Evolutionary conservation across 1,140 invertebrate species (phyloP), one percentile per base, ranked within the genome.

Genomic region (Camponotus pennsylvanicus): DNA sequence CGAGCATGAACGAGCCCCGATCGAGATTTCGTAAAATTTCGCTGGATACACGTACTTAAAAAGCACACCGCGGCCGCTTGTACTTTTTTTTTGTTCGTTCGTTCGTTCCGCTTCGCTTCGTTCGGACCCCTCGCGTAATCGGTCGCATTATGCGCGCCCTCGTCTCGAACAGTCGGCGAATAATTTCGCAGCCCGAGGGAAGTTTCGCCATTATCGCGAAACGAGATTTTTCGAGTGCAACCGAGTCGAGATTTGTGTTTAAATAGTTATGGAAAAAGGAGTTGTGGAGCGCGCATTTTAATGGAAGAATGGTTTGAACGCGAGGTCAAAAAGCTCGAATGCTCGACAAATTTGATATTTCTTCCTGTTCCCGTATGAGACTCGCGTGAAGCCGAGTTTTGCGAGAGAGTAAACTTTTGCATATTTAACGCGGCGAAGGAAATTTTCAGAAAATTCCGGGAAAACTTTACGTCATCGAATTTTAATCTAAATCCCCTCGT

Each of bases 221-320:
- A 82, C 40, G 69, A 83, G 79, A 83, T 83, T 83, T 83, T 83
- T 83, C 79, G 69, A 75, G 79, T 49, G 64, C 55, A 75, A 83
- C 69, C 40, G 69, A 40, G 6, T 75, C 13, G 79, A 61, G 69
- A 83, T 83, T 80, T 67, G 69, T 75, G 69, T 61, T 83, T 73
- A 83, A 83, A 83, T 73, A 75, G 27, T 83, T 75, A 73, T 45
- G 55, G 21, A 18, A 7, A 27, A 49, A 27, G n/a, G 34, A 42
- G 45, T 49, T 49, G 2, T 13, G n/a, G 40, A 75, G 15, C 45
- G n/a, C n/a, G 34, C 21, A 32, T 59, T 75, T 75, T 18, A 9
- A 27, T 1, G 40, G 18, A 61, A 73, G 73, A 61, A 45, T 37
- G 32, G 7, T 32, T 32, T 49, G 11, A 21, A 82, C 11, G 18